Evolutionary conservation across 64 coral and sea anemone genomes (phyloP).

Genomic region (Porites australiensis): DNA sequence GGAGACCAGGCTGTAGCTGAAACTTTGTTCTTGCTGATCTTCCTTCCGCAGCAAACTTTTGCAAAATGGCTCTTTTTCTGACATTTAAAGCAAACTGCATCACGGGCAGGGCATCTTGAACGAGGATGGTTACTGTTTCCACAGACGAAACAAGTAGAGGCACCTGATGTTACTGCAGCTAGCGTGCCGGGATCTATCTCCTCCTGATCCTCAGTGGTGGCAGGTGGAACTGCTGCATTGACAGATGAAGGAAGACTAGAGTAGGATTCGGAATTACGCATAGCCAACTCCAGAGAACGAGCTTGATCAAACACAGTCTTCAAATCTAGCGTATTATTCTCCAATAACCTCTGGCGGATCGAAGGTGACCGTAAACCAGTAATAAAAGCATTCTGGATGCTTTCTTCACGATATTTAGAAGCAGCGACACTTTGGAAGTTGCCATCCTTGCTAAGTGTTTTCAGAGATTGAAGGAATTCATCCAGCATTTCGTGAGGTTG

Average conservation of each 20-base stretch:
- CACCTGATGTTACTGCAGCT: neutral
- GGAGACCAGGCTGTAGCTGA: neutral
- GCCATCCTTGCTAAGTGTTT: constrained; percentile 34
- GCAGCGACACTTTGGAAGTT: constrained; percentile 15
- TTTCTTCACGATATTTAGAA: constrained; percentile 36
- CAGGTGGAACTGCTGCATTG: neutral
- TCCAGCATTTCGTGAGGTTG: constrained; percentile 14
- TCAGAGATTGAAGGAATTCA: constrained; percentile 34
- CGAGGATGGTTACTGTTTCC: constrained; percentile 47
- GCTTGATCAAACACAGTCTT: neutral
- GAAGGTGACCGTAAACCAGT: neutral
- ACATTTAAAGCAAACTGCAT: constrained; percentile 57
- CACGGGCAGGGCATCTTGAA: constrained; percentile 41
- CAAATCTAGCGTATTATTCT: neutral
- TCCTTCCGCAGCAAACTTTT: constrained; percentile 65
- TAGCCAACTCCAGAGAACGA: neutral
- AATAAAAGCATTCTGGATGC: constrained; percentile 26
- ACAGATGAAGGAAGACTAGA: neutral
- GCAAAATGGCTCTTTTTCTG: constrained; percentile 61
- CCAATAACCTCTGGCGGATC: neutral
- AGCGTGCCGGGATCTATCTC: neutral
- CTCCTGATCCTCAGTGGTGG: neutral
- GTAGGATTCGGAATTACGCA: constrained; percentile 12
- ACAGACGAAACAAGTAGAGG: constrained; percentile 62
- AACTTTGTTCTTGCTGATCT: constrained; percentile 6